Base-by-base conservation (phyloP, 1,140 invertebrate genomes). In the Scaptomyza pallida region DNA sequence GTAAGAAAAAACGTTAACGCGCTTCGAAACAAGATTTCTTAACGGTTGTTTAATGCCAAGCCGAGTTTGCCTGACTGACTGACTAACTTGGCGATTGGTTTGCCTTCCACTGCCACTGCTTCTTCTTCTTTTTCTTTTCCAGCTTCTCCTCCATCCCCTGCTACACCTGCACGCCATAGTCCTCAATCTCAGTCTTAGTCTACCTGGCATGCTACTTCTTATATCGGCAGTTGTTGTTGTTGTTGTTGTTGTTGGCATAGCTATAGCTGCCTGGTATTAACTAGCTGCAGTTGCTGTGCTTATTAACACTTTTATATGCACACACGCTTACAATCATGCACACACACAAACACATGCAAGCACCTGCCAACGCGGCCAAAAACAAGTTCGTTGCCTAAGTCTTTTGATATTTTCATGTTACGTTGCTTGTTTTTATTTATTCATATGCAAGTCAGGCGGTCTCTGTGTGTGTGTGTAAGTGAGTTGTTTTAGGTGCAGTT, bases 361-460 rank as follows among this genome's bases (percentile, higher is more conserved):
- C 65, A 70, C 59, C 56, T 63, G 59, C 59, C 56, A 55, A n/a
- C 10, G 52, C 21, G 45, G 30, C 57, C 62, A 73, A 88, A 30
- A 86, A 86, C 82, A 81, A 86, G 82, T 86, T 86, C 82, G 82
- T 86, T 86, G 82, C 78, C 71, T 86, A 86, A 86, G 82, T 86
- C 82, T 86, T 88, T 88, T 86, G 86, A 82, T 82, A 82, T 82
- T 74, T 81, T 73, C 47, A 59, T 52, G 72, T 71, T 74, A 71
- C 65, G 51, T 70, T 73, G 50, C 30, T 56, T 47, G 26, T 63
- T 52, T 73, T 70, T 52, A 37, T 52, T 52, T 40, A 55, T 73
- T 63, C 71, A 65, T 79, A 78, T 78, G 72, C 52, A 56, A 78
- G 63, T 1, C 45, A 71, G 23, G 2, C 19, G 65, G 48, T 50